Evolutionary conservation across 2,888 invertebrate genomes (phyloP).

Genomic region (Crepidodera aurea): DNA sequence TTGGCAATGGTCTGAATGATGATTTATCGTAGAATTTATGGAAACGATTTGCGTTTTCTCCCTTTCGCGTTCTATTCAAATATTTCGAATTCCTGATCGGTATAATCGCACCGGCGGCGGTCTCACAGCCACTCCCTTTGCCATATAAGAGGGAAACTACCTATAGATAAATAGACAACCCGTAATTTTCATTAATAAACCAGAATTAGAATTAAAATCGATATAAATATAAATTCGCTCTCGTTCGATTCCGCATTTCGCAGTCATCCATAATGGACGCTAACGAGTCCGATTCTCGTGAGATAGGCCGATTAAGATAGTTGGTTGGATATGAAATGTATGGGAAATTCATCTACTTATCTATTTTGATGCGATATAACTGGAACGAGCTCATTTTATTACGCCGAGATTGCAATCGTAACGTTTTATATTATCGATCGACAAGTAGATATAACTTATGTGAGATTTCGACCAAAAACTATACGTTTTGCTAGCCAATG

Average conservation of each 20-base stretch:
- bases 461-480: too few relatives aligned
- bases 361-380: not conserved
- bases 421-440: not conserved
- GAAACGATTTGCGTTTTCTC: too few relatives aligned
- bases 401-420: not conserved
- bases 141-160: conserved; percentile 1
- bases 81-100: not conserved
- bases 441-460: too few relatives aligned
- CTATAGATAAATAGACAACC: conserved; percentile 4
- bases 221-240: conserved; percentile 12
- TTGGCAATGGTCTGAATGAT: too few relatives aligned
- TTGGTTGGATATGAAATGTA: conserved; percentile 3
- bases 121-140: conserved; percentile 14
- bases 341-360: conserved; percentile 13
- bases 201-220: conserved; percentile 19
- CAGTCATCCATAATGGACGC: conserved; percentile 5
- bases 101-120: not conserved
- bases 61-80: too few relatives aligned
- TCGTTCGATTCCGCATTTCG: conserved; percentile 12
- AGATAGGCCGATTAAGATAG: conserved; percentile 17
- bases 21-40: too few relatives aligned
- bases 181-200: conserved; percentile 25
- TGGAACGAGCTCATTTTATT: conserved; percentile 2
- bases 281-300: conserved; percentile 28
- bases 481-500: too few relatives aligned